Base-by-base conservation (phyloP, 2,888 invertebrate genomes). In the Ypsolopha scabrella region DNA sequence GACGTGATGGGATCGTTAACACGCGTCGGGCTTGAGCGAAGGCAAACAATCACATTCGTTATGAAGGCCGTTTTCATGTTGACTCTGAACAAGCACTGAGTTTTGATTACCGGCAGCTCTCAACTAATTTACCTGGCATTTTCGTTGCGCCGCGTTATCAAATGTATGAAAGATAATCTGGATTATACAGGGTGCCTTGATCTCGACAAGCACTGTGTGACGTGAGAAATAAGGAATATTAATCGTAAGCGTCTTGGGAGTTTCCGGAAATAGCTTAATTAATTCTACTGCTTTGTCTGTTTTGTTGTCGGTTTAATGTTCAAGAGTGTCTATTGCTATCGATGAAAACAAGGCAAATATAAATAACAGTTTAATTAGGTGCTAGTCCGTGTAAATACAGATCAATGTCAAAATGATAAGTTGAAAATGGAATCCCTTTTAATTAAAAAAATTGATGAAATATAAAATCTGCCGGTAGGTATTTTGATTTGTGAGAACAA, bases 101-200 rank as follows among this genome's bases (percentile, higher is more conserved):
- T 37, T 37, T 36, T 48, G 48, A 48, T 48, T 48, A 38, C 48
- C 48, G 13, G 8, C 48, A 13, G 48, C 37, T 38, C 35, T 34
- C 9, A 13, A 13, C 48, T 48, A 48, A 48, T 48, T 48, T n/a
- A 3, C 14, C 37, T 24, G 13, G 37, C 37, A 38, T 48, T 36
- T 48, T 24, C 46, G n/a, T 35, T 34, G 33, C 35, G n/a, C 11
- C 7, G 7, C 11, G 35, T 46, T 11, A 46, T 46, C 35, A 46
- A 46, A 36, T 33, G 45, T 24, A 24, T 46, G 33, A 45, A 45
- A n/a, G 4, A 24, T 45, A 33, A 34, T 34, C 34, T 41, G 43
- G 13, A 43, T 43, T 43, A 43, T 24, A 24, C 24, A 4, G 2
- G 24, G 24, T 24, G 24, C 24, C 24, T 24, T 24, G 24, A 24